phyloP scores from a whole-genome alignment of 2,888 invertebrate genomes.

The Ptychoptera contaminata region DNA sequence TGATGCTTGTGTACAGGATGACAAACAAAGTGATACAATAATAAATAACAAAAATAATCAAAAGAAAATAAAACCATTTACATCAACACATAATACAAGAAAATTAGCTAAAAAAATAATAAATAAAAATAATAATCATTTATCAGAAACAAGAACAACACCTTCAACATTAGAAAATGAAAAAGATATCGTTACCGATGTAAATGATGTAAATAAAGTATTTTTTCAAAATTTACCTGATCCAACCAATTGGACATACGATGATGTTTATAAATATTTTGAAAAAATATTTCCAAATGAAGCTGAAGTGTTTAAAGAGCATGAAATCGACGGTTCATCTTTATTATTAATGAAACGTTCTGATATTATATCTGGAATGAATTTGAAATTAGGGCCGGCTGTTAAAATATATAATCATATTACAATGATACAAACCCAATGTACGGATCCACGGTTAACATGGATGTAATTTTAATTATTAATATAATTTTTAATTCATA shows the following conservation, averaged over 20 bases:
- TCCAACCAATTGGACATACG: constrained; percentile 64
- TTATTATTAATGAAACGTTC: constrained; percentile 66
- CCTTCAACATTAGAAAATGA: too few relatives aligned
- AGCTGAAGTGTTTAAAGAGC: constrained; percentile 65
- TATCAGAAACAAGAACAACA: too few relatives aligned
- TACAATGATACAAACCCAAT: constrained; percentile 62
- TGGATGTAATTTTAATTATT: constrained; percentile 13
- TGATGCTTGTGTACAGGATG: constrained; percentile 4
- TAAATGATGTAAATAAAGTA: too few relatives aligned
- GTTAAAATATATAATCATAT: constrained; percentile 70
- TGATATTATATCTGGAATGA: constrained; percentile 69
- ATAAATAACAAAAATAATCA: not conserved
- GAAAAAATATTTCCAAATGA: constrained; percentile 60
- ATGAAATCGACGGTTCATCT: constrained; percentile 86
- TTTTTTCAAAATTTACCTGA: constrained; percentile 42
- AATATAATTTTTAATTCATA: too few relatives aligned
- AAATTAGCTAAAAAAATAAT: too few relatives aligned
- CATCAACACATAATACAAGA: too few relatives aligned
- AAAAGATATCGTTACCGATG: too few relatives aligned
- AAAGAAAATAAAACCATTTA: not conserved
- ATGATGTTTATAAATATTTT: constrained; percentile 71
- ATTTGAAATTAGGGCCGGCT: constrained; percentile 75
- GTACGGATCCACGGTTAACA: constrained; percentile 39
- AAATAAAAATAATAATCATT: too few relatives aligned
- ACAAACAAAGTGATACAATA: not conserved